Evolutionary conservation across 64 coral and sea anemone genomes (phyloP).

Genomic region (Stylophora pistillata): DNA sequence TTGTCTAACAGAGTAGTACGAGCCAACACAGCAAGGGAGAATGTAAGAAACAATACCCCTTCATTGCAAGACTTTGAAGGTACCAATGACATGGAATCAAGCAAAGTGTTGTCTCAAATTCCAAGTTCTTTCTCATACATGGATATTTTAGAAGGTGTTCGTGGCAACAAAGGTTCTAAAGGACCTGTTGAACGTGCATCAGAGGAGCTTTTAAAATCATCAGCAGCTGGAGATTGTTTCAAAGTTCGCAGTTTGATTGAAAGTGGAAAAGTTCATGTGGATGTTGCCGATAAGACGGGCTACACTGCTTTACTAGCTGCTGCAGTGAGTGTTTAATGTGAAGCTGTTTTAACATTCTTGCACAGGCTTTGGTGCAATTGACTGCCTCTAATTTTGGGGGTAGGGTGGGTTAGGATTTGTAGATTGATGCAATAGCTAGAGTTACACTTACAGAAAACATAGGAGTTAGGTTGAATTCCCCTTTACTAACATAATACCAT

Average conservation of each 20-base stretch:
- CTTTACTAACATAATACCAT: too few species aligned
- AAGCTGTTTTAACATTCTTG: too few species aligned
- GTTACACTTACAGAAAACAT: too few species aligned
- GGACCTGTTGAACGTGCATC: conserved; percentile 68
- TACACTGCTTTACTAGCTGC: conserved; percentile 91
- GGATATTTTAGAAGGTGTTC: conserved; percentile 88
- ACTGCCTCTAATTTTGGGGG: too few species aligned
- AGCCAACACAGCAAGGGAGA: conserved; percentile 83
- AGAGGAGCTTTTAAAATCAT: conserved; percentile 66
- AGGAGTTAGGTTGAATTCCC: background rate
- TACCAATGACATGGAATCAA: conserved; percentile 7
- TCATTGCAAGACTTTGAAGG: conserved; percentile 52
- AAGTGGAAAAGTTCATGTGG: conserved; percentile 82
- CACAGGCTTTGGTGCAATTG: too few species aligned
- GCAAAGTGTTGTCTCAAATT: conserved; percentile 46
- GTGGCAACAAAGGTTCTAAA: conserved; percentile 65
- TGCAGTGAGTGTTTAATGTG: conserved; percentile 54
- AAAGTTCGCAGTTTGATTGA: conserved; percentile 71
- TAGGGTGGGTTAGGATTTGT: too few species aligned
- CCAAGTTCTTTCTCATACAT: conserved; percentile 77
- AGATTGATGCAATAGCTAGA: too few species aligned
- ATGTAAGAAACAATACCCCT: conserved; percentile 36
- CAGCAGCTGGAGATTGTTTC: conserved; percentile 79
- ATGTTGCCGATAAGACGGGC: conserved; percentile 98
- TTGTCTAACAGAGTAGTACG: conserved; percentile 73